Base-by-base conservation (phyloP, 2,888 invertebrate genomes). In the Drosophila histrio region DNA sequence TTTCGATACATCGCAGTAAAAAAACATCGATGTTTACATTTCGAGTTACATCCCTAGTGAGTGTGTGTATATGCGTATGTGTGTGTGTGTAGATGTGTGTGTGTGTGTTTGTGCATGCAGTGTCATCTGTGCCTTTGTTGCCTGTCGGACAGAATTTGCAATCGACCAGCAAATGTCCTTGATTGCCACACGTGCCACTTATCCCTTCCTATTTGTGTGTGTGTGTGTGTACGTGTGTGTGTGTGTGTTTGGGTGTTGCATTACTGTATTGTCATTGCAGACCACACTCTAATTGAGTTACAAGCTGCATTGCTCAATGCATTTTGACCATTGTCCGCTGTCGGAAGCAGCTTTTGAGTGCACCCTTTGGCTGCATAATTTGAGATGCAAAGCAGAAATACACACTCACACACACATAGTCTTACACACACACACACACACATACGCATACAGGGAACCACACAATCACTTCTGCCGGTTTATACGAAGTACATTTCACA, bases 271-370 rank as follows among this genome's bases (percentile, higher is more conserved):
- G 56, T 60, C 52, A 47, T 69, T 63, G 32, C 24, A 57, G 59
- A 34, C 64, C 53, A 24, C 52, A 58, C 57, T 60, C 64, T 79
- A 88, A 89, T 87, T 88, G 77, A 86, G 89, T 85, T 79, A 69
- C 72, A 56, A 46, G 71, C 73, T 63, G 66, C 76, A 72, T 61
- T 68, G 62, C 56, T 52, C 64, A 58, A 59, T 78, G 67, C 64
- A 66, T 52, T 52, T 53, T 63, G 43, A 8, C 60, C 54, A 38
- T 53, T 54, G 68, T 62, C 49, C 62, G 36, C 21, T 34, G 24
- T n/a, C 15, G 19, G 5, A 28, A 19, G 30, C 41, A 47, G 46
- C 30, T 22, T 15, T 41, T 46, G 46, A 54, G 57, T 77, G 61
- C 68, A 63, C 22, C 39, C 32, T 13, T 53, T 52, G 11, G 53